Base-by-base conservation (phyloP, 2,113 vertebrate genomes). In the Leucopternis melanops region DNA sequence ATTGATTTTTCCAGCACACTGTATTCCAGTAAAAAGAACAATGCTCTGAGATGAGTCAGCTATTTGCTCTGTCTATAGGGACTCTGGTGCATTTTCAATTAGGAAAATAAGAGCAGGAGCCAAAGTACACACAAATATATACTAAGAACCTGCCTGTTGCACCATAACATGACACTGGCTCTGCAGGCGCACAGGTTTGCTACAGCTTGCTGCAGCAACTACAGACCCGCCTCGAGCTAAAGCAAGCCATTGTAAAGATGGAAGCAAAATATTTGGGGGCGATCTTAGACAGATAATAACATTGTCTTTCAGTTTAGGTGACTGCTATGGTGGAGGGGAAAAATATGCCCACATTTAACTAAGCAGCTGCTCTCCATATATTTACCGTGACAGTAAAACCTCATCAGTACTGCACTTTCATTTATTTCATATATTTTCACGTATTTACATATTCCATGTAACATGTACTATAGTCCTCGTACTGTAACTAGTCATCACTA, bases 11-110 rank as follows among this genome's bases (percentile, higher is more conserved):
- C 96, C 94, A 96, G 91, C 55, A 79, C 63, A 65, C 82, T 73
- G 54, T 89, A 97, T 97, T 97, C 97, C 96, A 97, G 95, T 97
- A 98, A 98, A 92, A 97, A 88, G 94, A 92, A 58, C 63, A 84
- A 65, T 79, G 70, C 57, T 20, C 66, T 78, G 83, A 94, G 90
- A 97, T 97, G 97, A 97, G 87, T 95, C 96, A 97, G 97, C 80
- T 91, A 79, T 94, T 98, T 90, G 13, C 14, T 97, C 82, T 17
- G 32, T 83, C 93, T 87, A 70, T 70, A 90, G 92, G 62, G 93
- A 86, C 40, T 66, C 65, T 59, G 42, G 57, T 85, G 81, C 38
- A 25, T 81, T 88, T 91, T 86, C 2, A 0, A 90, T 81, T 80
- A 66, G 81, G 93, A 94, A 90, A 92, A 92, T 79, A 79, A 83